Evolutionary conservation across 2,888 invertebrate genomes (phyloP).

Genomic region (Seladonia tumulorum): DNA sequence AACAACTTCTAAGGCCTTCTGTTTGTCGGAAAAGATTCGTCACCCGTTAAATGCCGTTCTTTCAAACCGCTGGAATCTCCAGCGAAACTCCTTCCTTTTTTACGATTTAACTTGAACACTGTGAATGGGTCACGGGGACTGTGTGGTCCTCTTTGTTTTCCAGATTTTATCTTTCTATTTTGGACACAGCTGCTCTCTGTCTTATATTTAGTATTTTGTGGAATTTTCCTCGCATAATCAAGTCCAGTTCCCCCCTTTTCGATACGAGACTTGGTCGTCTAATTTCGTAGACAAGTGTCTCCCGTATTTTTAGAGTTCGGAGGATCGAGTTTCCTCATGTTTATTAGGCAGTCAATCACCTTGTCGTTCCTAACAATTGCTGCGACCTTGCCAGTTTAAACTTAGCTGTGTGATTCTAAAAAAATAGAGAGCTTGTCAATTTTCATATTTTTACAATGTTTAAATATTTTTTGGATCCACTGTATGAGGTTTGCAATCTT

Average conservation of each 20-base stretch:
- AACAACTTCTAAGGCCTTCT: not conserved
- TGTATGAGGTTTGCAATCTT: no score
- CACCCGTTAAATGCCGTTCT: not conserved
- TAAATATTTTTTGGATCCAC: no score
- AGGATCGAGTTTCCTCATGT: not conserved
- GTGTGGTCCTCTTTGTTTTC: not conserved
- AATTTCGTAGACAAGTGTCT: not conserved
- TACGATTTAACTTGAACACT: not conserved
- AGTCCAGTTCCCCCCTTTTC: not conserved
- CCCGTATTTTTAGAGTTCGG: not conserved
- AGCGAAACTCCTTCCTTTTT: not conserved
- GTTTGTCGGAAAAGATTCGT: not conserved
- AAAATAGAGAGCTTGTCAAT: not conserved
- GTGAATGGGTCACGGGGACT: not conserved
- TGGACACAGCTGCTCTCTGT: not conserved
- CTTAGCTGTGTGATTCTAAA: not conserved
- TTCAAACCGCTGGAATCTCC: not conserved
- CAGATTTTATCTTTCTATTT: not conserved
- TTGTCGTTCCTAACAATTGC: not conserved
- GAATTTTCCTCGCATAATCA: not conserved
- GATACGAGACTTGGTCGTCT: not conserved
- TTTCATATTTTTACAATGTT: no score
- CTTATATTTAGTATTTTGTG: not conserved
- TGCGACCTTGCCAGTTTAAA: not conserved
- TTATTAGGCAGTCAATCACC: not conserved